Evolutionary conservation across 2,113 vertebrate species (phyloP).

Genomic region (Pygoscelis antarcticus): DNA sequence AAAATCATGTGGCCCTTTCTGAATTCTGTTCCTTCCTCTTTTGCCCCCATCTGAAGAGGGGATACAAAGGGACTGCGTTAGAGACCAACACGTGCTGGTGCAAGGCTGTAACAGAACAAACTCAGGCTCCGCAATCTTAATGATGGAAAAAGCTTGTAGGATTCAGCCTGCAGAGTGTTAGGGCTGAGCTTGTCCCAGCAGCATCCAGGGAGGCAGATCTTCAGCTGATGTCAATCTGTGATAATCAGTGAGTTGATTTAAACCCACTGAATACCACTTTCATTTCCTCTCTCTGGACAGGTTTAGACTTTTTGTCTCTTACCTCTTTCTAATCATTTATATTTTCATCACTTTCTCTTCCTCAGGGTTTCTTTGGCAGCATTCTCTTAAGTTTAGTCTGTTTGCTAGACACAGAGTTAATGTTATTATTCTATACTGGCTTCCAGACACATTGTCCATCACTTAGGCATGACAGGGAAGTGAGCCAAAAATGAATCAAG

Average conservation of each 20-base stretch:
- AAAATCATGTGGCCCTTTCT: not conserved
- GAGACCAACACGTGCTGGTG: not conserved
- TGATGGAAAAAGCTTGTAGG: not conserved
- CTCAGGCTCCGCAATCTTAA: not conserved
- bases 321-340: not conserved
- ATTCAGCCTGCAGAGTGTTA: not conserved
- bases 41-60: not conserved
- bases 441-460: not conserved
- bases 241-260: not conserved
- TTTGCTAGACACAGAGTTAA: not conserved
- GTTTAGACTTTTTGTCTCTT: constrained; percentile 7
- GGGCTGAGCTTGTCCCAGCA: not conserved
- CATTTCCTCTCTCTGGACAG: constrained; percentile 17
- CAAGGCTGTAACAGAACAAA: not conserved
- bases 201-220: not conserved
- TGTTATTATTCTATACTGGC: not conserved
- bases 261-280: not conserved
- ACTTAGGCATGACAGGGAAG: not conserved
- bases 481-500: not conserved
- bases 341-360: constrained; percentile 1
- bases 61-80: not conserved
- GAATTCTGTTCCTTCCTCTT: not conserved
- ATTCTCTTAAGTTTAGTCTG: not conserved
- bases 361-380: not conserved
- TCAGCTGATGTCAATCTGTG: not conserved